Conservation (phyloP, 2,113 vertebrate species). For the Steatornis caripensis region DNA sequence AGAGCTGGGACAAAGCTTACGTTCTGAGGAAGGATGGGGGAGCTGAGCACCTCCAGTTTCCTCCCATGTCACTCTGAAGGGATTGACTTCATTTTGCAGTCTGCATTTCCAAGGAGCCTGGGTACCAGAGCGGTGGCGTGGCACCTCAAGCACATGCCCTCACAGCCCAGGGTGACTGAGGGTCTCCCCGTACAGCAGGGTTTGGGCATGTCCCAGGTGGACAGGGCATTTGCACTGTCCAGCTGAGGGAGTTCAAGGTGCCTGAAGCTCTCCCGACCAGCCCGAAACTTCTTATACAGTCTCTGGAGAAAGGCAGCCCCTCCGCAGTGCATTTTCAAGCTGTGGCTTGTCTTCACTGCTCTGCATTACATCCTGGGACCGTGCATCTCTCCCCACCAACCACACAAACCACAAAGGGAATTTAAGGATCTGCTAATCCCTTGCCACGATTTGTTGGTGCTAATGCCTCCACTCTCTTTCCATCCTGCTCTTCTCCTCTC, state of each 20-base stretch:
- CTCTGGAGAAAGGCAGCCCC: background rate
- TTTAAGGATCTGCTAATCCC: background rate
- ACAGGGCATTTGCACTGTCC: background rate
- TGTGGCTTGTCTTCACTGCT: background rate
- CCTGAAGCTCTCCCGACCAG: background rate
- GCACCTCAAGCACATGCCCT: background rate
- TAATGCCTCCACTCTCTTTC: background rate
- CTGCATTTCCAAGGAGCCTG: background rate
- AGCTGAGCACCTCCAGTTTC: background rate
- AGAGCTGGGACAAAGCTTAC: background rate
- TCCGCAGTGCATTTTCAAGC: accelerated
- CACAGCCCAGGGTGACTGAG: background rate
- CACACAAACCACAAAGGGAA: background rate
- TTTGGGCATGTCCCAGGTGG: background rate
- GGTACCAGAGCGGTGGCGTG: accelerated
- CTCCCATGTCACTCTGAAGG: background rate
- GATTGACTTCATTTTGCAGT: background rate
- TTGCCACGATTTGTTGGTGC: background rate
- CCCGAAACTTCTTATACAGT: background rate
- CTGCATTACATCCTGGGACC: background rate
- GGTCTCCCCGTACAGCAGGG: background rate
- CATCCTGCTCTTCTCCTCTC: background rate
- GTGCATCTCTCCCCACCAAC: background rate
- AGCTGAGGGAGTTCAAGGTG: background rate
- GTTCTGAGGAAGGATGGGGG: background rate